These are phyloP conservation scores for Acipenser oxyrinchus DNA, from an alignment of 2,797 vertebrate species.

Conservation along the genomic window DNA sequence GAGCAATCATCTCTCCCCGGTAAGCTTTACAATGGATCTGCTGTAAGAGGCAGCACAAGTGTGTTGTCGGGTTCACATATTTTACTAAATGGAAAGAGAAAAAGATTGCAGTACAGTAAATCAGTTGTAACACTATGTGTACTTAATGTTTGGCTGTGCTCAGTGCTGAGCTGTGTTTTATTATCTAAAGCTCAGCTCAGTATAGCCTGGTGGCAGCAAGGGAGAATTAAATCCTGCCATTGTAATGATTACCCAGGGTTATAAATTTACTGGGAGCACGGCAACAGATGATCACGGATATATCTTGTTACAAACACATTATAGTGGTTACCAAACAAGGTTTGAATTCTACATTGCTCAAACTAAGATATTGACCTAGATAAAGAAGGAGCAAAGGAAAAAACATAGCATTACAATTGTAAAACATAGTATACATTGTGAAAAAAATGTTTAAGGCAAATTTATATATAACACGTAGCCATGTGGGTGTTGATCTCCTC, in stretches of 20 bases:
- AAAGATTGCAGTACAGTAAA: conserved; percentile 13
- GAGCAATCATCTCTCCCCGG: conserved; percentile 17
- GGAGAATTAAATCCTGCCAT: conserved; percentile 14
- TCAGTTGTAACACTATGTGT: conserved; percentile 9
- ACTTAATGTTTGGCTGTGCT: conserved; percentile 6
- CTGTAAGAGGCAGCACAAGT: background rate
- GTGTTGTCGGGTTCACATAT: conserved; percentile 2
- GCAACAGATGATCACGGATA: too few species aligned
- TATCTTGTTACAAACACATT: too few species aligned
- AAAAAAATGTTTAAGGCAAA: too few species aligned
- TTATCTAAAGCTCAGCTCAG: background rate
- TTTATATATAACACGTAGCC: too few species aligned
- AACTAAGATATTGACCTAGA: too few species aligned
- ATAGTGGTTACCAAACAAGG: too few species aligned
- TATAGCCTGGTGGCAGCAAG: background rate
- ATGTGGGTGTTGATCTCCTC: too few species aligned
- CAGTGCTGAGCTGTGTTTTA: conserved; percentile 3
- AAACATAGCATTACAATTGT: too few species aligned
- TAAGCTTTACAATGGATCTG: conserved; percentile 14
- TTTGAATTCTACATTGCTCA: too few species aligned
- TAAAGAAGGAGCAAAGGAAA: too few species aligned
- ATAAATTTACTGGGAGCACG: too few species aligned
- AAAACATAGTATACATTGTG: too few species aligned
- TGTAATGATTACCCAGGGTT: conserved; percentile 9
- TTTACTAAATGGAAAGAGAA: conserved; percentile 21